Evolutionary conservation across 64 coral and sea anemone genomes (phyloP).

Genomic region (Montipora capricornis): DNA sequence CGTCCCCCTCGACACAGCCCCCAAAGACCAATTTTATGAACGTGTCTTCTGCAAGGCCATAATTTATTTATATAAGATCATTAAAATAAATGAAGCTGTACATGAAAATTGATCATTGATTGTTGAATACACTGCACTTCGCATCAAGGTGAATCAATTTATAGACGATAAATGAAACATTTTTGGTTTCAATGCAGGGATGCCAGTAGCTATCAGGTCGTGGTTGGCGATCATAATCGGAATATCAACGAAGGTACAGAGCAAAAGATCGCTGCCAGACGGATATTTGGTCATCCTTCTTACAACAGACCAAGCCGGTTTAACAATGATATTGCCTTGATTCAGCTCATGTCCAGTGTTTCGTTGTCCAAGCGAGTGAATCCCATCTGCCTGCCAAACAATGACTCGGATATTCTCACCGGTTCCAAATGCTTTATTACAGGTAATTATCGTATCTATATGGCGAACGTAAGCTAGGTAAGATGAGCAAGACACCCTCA

Average conservation of each 20-base stretch:
- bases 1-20: too few species aligned
- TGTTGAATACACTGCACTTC: not conserved
- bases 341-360: constrained; percentile 46
- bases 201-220: constrained; percentile 56
- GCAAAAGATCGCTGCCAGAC: constrained; percentile 46
- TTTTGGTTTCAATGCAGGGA: constrained; percentile 6
- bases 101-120: too few species aligned
- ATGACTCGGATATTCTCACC: constrained; percentile 57
- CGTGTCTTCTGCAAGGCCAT: too few species aligned
- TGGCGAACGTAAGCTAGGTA: not conserved
- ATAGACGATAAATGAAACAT: not conserved
- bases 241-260: constrained; percentile 77
- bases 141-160: not conserved
- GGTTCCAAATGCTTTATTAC: constrained; percentile 81
- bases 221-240: constrained; percentile 82
- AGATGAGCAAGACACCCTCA: too few species aligned
- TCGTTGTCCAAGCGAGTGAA: constrained; percentile 67
- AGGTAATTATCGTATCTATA: constrained; percentile 4
- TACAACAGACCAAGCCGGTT: constrained; percentile 50
- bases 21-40: too few species aligned
- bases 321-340: constrained; percentile 82
- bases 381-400: constrained; percentile 62
- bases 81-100: too few species aligned
- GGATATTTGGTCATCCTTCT: constrained; percentile 52
- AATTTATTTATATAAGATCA: too few species aligned